phyloP scores from a whole-genome alignment of 2,113 vertebrate genomes.

The Lethenteron camtschaticum region DNA sequence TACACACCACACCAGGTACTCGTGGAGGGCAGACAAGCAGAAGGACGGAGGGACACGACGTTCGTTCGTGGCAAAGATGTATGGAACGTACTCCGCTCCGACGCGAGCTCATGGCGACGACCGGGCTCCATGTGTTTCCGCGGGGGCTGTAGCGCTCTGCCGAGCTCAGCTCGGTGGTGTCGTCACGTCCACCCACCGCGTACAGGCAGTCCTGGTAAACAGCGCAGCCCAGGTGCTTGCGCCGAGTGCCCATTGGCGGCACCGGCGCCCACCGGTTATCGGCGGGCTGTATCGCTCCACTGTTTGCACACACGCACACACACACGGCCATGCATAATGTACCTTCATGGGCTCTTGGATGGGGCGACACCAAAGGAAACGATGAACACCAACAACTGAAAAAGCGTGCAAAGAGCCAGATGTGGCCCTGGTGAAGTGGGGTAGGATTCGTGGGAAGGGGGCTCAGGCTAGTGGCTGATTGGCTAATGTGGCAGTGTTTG shows the following conservation, averaged over 20 bases:
- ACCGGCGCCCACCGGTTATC: conserved; percentile 98
- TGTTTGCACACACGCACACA: conserved; percentile 14
- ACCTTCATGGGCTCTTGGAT: no score
- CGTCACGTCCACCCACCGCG: conserved; percentile 80
- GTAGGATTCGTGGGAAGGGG: no score
- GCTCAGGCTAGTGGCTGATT: no score
- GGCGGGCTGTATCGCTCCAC: conserved; percentile 91
- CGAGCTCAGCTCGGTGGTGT: conserved; percentile 88
- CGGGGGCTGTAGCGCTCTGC: conserved; percentile 89
- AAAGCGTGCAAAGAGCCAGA: no score
- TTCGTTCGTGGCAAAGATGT: no score
- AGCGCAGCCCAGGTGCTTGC: conserved; percentile 86
- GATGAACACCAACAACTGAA: no score
- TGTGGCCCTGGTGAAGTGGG: no score
- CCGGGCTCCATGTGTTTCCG: conserved; percentile 94
- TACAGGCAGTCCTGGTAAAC: conserved; percentile 99
- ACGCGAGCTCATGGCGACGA: conserved; percentile 92
- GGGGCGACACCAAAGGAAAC: no score
- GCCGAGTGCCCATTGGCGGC: conserved; percentile 82
- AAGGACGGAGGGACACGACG: no score
- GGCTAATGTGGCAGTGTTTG: no score
- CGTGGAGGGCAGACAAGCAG: no score
- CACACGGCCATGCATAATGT: neutral
- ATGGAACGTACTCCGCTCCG: conserved; percentile 55
- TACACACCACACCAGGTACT: no score